Evolutionary conservation across 2,113 vertebrate species (phyloP).

Genomic region (Limanda limanda): DNA sequence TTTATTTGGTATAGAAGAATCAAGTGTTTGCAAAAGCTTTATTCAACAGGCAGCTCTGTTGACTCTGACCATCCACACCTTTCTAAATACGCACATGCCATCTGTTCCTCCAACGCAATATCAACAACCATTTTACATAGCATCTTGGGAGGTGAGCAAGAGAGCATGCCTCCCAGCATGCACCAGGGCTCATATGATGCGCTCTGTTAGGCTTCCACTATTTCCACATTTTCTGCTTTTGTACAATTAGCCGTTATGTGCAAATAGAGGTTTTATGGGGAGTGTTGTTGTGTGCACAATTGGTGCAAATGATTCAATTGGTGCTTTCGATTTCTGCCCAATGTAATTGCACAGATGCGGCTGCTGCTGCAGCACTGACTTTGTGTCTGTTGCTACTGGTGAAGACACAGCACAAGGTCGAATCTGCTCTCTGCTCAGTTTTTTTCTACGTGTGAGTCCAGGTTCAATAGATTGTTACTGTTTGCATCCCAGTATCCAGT

Average conservation of each 20-base stretch:
- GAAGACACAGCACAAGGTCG: too few species aligned
- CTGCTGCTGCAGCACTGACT: too few species aligned
- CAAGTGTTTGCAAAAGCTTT: background rate
- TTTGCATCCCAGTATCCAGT: too few species aligned
- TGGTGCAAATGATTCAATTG: too few species aligned
- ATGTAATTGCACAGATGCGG: too few species aligned
- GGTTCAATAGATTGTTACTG: too few species aligned
- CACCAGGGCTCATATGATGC: background rate
- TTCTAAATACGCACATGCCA: constrained; percentile 12
- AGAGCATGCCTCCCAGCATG: background rate
- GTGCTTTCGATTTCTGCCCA: too few species aligned
- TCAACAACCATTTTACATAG: background rate
- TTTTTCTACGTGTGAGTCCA: too few species aligned
- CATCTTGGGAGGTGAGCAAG: background rate
- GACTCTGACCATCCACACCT: background rate
- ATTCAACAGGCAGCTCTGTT: background rate
- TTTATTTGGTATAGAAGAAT: background rate
- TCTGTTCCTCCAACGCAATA: constrained; percentile 1
- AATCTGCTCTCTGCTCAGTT: too few species aligned
- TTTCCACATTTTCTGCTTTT: background rate
- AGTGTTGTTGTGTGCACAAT: too few species aligned
- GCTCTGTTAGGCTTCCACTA: background rate
- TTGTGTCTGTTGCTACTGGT: too few species aligned
- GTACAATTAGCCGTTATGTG: background rate
- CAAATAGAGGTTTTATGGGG: too few species aligned